Evolutionary conservation across 2,888 invertebrate species (phyloP).

Genomic region (Belgica antarctica): DNA sequence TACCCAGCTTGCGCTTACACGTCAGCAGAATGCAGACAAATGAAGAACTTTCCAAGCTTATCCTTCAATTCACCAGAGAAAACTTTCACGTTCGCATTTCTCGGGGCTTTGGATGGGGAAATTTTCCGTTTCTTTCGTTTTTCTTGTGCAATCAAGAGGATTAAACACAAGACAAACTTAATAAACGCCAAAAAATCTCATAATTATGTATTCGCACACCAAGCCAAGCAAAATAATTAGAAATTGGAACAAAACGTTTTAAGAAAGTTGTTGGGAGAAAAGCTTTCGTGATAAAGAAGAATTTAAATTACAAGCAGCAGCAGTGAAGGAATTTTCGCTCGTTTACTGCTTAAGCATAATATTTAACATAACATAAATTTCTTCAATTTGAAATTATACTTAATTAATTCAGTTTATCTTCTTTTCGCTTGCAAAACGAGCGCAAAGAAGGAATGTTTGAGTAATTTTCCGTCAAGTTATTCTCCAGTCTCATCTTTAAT

Average conservation of each 20-base stretch:
- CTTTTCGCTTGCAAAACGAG: not conserved
- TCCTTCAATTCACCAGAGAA: not conserved
- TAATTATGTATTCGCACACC: slow-evolving; percentile 28
- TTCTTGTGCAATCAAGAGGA: not conserved
- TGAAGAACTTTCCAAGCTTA: not conserved
- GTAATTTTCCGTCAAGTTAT: slow-evolving; percentile 24
- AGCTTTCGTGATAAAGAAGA: not conserved
- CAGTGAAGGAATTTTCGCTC: slow-evolving; percentile 16
- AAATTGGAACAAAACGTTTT: not conserved
- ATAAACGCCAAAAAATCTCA: slow-evolving; percentile 13
- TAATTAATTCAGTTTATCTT: slow-evolving; percentile 40
- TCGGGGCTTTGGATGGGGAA: too few relatives aligned
- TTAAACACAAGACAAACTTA: slow-evolving; percentile 14
- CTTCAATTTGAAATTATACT: slow-evolving; percentile 34
- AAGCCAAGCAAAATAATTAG: slow-evolving; percentile 1
- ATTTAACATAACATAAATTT: slow-evolving; percentile 38
- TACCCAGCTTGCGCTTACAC: not conserved
- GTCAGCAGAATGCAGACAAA: not conserved
- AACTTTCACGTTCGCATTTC: too few relatives aligned
- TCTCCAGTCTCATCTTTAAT: not conserved
- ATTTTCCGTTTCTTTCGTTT: too few relatives aligned
- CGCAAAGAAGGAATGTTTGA: not conserved
- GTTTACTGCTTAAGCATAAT: slow-evolving; percentile 18
- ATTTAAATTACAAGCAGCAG: slow-evolving; percentile 28
- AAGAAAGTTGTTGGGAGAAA: not conserved